Evolutionary conservation across 1,140 invertebrate genomes (phyloP).

Genomic region (Aphaenogaster ashmeadi): DNA sequence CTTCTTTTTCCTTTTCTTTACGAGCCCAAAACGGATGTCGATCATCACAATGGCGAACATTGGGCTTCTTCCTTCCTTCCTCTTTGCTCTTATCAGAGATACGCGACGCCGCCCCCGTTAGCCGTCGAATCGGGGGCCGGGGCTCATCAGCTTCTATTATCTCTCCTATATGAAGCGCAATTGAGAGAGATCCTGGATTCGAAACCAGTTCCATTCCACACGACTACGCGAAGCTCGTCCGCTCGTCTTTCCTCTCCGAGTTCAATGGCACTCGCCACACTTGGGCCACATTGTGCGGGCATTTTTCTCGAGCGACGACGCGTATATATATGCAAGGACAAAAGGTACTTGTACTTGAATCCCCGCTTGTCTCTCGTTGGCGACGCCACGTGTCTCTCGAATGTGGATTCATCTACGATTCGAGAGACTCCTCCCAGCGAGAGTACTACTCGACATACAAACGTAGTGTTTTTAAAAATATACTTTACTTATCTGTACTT

Average conservation of each 20-base stretch:
- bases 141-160: constrained; percentile 71
- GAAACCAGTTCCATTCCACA: constrained; percentile 72
- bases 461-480: background rate
- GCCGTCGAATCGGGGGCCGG: background rate
- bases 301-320: constrained; percentile 64
- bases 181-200: constrained; percentile 73
- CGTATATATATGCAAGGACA: constrained; percentile 65
- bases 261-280: constrained; percentile 74
- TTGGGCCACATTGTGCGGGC: constrained; percentile 71
- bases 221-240: constrained; percentile 33
- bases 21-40: background rate
- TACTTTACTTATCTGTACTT: background rate
- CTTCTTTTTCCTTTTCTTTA: background rate
- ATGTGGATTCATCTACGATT: constrained; percentile 37
- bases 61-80: background rate
- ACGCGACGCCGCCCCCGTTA: background rate
- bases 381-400: constrained; percentile 26
- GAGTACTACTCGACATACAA: background rate
- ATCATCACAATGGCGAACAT: background rate
- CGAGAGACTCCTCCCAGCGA: constrained; percentile 12
- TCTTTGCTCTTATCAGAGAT: background rate
- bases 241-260: constrained; percentile 41
- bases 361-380: constrained; percentile 36
- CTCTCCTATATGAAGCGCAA: constrained; percentile 46
- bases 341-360: constrained; percentile 67